phyloP scores from a whole-genome alignment of 1,140 invertebrate species.

The Caenorhabditis elegans region WBcel235 BX284606.5:17559001-17559500 shows the following conservation, averaged over 20 bases:
- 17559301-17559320: slow-evolving; percentile 41
- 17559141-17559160: slow-evolving; percentile 7
- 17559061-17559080: slow-evolving; percentile 35
- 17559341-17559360: background rate
- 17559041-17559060: too few species aligned
- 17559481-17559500: too few species aligned
- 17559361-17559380: background rate
- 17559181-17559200: slow-evolving; percentile 39
- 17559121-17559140: background rate
- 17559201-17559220: slow-evolving; percentile 8
- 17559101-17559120: slow-evolving; percentile 20
- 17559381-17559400: slow-evolving; percentile 48
- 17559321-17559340: slow-evolving; percentile 46
- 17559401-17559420: slow-evolving; percentile 8
- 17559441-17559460: slow-evolving; percentile 6
- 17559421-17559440: background rate
- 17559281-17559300: slow-evolving; percentile 42
- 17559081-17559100: slow-evolving; percentile 36
- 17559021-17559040: too few species aligned
- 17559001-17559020: too few species aligned
- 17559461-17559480: too few species aligned
- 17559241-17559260: background rate
- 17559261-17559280: too few species aligned
- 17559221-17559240: slow-evolving; percentile 36
- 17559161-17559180: slow-evolving; percentile 45